Conservation (phyloP, 2,797 vertebrate genomes). For the Nothura maculosa region DNA sequence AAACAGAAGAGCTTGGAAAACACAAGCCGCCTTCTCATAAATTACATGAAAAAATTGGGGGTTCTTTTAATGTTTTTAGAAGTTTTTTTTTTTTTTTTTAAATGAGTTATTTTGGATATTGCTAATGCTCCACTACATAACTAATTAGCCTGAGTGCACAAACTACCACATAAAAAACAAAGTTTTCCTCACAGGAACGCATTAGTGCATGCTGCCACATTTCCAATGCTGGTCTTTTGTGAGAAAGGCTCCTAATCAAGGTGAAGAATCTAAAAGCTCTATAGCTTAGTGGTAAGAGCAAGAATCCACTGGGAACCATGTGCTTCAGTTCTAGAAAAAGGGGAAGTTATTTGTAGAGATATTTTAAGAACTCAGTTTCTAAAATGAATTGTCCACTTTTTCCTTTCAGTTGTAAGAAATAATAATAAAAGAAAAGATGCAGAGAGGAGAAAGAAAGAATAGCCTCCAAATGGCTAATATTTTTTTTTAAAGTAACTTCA, state of each 20-base stretch:
- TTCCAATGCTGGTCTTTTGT: constrained; percentile 23
- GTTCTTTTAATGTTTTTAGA: not conserved
- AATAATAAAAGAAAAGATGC: not conserved
- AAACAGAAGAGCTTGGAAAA: not conserved
- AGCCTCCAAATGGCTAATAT: not conserved
- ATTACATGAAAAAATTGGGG: not conserved
- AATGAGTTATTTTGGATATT: not conserved
- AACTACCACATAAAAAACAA: not conserved
- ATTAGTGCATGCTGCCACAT: not conserved
- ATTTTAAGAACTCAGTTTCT: not conserved
- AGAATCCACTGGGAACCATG: not conserved
- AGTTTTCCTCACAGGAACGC: constrained; percentile 38
- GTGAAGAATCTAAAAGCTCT: constrained; percentile 42
- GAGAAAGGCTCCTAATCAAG: constrained; percentile 48
- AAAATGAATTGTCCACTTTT: not conserved
- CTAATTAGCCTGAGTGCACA: not conserved
- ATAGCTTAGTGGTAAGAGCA: constrained; percentile 26
- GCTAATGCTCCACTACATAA: not conserved
- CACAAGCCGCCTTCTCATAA: not conserved
- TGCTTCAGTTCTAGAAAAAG: constrained; percentile 36
- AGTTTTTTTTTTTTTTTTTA: not conserved
- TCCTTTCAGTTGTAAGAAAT: not conserved
- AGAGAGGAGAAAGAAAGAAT: too few relatives aligned
- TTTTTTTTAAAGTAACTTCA: not conserved
- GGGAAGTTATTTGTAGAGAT: constrained; percentile 14